phyloP scores from a whole-genome alignment of 2,113 vertebrate genomes.

The Candoia aspera region DNA sequence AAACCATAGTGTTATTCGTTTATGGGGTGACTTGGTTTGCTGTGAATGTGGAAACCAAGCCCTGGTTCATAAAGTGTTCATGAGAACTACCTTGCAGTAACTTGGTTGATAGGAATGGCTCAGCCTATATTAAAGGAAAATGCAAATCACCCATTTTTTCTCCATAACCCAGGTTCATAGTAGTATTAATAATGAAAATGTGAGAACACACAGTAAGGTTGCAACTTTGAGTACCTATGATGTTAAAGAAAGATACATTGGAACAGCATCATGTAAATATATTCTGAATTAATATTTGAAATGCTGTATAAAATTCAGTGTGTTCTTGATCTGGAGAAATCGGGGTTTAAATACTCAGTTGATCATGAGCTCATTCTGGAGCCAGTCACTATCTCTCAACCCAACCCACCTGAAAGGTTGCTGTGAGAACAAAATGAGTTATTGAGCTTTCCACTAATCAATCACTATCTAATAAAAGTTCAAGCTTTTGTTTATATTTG shows the following conservation, averaged over 20 bases:
- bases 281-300: background rate
- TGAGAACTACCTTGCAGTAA: background rate
- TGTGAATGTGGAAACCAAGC: slow-evolving; percentile 5
- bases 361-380: too few relatives aligned
- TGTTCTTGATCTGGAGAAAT: too few relatives aligned
- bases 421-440: too few relatives aligned
- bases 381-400: too few relatives aligned
- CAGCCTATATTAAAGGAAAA: slow-evolving; percentile 3
- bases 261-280: background rate
- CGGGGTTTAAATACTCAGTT: too few relatives aligned
- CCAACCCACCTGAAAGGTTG: too few relatives aligned
- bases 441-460: too few relatives aligned
- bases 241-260: background rate
- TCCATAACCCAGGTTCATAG: background rate
- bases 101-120: background rate
- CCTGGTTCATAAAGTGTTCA: slow-evolving; percentile 10
- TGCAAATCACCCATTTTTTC: background rate
- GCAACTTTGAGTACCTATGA: background rate
- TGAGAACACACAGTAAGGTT: background rate
- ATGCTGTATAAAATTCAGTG: background rate
- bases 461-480: too few relatives aligned
- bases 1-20: slow-evolving; percentile 32
- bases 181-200: background rate
- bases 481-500: background rate
- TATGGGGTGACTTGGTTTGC: slow-evolving; percentile 39